These are phyloP conservation scores for Lophius americanus DNA, from an alignment of 2,797 vertebrate genomes.

Conservation along the genomic window DNA sequence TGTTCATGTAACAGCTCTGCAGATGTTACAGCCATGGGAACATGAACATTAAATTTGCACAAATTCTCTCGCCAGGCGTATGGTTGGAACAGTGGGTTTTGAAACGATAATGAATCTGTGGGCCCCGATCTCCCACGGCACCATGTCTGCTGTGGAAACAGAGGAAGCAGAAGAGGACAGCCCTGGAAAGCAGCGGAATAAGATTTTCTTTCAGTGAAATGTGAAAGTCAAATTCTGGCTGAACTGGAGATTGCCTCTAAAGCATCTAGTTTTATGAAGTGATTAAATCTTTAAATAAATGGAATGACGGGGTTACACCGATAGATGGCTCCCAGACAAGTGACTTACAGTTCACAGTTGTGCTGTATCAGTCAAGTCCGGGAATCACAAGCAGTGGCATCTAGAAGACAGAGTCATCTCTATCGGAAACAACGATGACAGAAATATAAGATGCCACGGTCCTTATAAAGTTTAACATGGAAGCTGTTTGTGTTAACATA, in stretches of 20 bases:
- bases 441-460: no score
- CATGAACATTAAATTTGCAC: slow-evolving; percentile 68
- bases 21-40: slow-evolving; percentile 70
- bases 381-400: slow-evolving; percentile 1
- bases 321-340: not conserved
- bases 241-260: slow-evolving; percentile 42
- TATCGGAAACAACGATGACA: no score
- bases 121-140: slow-evolving; percentile 66
- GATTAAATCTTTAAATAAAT: slow-evolving; percentile 26
- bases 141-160: slow-evolving; percentile 60
- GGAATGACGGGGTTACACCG: slow-evolving; percentile 26
- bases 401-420: not conserved
- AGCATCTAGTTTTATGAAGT: slow-evolving; percentile 28
- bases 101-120: slow-evolving; percentile 78
- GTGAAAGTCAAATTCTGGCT: slow-evolving; percentile 52
- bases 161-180: slow-evolving; percentile 60
- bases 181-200: slow-evolving; percentile 53
- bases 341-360: slow-evolving; percentile 27
- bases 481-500: no score
- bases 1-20: slow-evolving; percentile 63
- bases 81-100: slow-evolving; percentile 73
- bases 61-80: slow-evolving; percentile 63
- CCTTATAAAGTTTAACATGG: no score
- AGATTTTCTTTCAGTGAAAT: slow-evolving; percentile 30
- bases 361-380: slow-evolving; percentile 11